Evolutionary conservation across 2,888 invertebrate species (phyloP).

Genomic region (Standfussiana lucernea): DNA sequence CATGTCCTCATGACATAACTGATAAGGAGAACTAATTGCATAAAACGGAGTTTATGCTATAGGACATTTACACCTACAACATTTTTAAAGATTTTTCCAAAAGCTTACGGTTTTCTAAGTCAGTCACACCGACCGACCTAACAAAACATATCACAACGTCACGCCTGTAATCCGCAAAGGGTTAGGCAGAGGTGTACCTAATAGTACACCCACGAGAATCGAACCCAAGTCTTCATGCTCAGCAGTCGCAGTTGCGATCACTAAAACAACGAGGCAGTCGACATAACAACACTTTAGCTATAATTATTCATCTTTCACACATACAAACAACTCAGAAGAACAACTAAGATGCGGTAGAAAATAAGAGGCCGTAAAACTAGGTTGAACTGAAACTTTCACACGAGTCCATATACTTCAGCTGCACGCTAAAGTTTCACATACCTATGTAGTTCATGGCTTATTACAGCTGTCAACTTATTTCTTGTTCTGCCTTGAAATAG

Average conservation of each 20-base stretch:
- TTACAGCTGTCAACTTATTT: neutral
- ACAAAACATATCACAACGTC: no score
- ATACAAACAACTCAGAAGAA: neutral
- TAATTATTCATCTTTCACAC: neutral
- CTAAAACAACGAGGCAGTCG: no score
- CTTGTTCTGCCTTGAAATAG: neutral
- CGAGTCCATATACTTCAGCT: neutral
- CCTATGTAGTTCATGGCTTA: neutral
- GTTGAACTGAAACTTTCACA: conserved; percentile 3
- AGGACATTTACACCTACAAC: neutral
- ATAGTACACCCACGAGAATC: no score
- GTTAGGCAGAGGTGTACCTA: no score
- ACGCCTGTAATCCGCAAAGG: no score
- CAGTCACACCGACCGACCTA: neutral
- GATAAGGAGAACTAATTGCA: neutral
- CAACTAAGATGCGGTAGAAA: neutral
- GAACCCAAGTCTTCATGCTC: no score
- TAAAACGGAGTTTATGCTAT: neutral
- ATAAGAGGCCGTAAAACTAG: neutral
- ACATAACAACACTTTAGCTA: neutral
- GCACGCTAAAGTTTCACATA: conserved; percentile 5
- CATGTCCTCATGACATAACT: neutral
- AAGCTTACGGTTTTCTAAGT: neutral
- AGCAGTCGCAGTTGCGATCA: no score
- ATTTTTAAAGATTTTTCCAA: neutral